These are phyloP conservation scores for Sebastes itinus DNA, from an alignment of 2,797 vertebrate genomes.

Conservation along the genomic window DNA sequence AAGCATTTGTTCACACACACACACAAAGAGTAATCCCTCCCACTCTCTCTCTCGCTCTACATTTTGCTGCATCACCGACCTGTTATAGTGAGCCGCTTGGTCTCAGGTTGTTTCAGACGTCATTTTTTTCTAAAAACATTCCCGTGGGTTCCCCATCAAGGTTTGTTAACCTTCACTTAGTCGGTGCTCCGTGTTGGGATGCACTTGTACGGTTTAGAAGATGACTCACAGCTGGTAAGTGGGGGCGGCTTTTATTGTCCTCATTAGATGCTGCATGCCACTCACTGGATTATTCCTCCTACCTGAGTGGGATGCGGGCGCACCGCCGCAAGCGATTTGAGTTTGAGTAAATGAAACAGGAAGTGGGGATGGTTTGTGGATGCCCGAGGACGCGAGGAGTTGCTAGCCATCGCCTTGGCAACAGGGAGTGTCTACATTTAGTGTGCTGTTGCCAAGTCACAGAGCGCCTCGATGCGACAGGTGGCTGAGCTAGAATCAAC, in stretches of 20 bases:
- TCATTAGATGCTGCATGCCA: conserved; percentile 48
- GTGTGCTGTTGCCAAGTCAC: conserved; percentile 59
- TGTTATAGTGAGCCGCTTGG: conserved; percentile 22
- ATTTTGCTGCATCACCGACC: conserved; percentile 56
- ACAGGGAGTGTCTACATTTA: conserved; percentile 67
- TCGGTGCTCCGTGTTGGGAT: conserved; percentile 43
- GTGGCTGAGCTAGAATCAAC: conserved; percentile 71
- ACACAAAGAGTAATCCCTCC: conserved; percentile 30
- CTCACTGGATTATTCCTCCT: conserved; percentile 36
- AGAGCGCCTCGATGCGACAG: conserved; percentile 54
- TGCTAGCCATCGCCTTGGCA: conserved; percentile 54
- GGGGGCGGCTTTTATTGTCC: conserved; percentile 45
- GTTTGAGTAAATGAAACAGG: conserved; percentile 59
- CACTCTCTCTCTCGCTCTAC: conserved; percentile 31
- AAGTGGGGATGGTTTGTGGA: conserved; percentile 44
- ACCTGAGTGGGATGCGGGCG: conserved; percentile 29
- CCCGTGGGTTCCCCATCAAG: conserved; percentile 17
- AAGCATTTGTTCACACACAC: conserved; percentile 19
- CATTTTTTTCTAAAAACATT: conserved; percentile 9
- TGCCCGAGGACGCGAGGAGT: conserved; percentile 33
- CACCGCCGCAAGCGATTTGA: background rate
- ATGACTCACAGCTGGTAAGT: conserved; percentile 73
- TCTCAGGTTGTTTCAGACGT: conserved; percentile 14
- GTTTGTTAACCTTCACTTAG: conserved; percentile 40
- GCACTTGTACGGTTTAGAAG: conserved; percentile 56